Evolutionary conservation across 1,140 invertebrate species (phyloP).

Genomic region (Monomorium pharaonis): DNA sequence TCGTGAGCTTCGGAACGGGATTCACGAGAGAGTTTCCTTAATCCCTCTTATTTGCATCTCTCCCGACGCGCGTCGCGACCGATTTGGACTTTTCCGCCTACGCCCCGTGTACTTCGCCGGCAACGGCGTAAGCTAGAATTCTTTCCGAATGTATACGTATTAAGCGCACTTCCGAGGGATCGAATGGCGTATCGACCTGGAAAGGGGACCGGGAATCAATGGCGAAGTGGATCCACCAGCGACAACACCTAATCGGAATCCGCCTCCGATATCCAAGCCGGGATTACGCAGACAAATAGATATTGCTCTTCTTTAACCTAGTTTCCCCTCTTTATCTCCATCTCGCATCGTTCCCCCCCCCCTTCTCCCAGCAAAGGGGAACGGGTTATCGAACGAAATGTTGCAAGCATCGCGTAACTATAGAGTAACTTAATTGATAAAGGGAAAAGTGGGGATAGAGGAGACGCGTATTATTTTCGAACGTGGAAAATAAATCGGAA

Average conservation of each 20-base stretch:
- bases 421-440: background rate
- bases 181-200: conserved; percentile 1
- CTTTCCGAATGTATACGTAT: conserved; percentile 12
- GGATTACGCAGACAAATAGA: background rate
- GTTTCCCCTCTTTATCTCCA: background rate
- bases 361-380: background rate
- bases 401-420: background rate
- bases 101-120: background rate
- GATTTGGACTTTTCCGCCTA: conserved; percentile 31
- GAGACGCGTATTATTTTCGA: background rate
- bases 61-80: background rate
- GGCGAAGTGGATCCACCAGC: background rate
- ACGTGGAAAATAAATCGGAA: background rate
- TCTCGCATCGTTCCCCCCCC: background rate
- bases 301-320: background rate
- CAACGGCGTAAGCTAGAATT: background rate
- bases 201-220: background rate
- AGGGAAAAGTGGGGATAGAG: background rate
- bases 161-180: conserved; percentile 5
- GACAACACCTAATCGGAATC: background rate
- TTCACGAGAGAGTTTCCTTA: conserved; percentile 39
- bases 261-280: background rate
- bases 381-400: background rate
- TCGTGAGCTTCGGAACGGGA: conserved; percentile 1
- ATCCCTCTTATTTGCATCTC: conserved; percentile 57